phyloP scores from a whole-genome alignment of 2,113 vertebrate species.

The Thermophis baileyi region DNA sequence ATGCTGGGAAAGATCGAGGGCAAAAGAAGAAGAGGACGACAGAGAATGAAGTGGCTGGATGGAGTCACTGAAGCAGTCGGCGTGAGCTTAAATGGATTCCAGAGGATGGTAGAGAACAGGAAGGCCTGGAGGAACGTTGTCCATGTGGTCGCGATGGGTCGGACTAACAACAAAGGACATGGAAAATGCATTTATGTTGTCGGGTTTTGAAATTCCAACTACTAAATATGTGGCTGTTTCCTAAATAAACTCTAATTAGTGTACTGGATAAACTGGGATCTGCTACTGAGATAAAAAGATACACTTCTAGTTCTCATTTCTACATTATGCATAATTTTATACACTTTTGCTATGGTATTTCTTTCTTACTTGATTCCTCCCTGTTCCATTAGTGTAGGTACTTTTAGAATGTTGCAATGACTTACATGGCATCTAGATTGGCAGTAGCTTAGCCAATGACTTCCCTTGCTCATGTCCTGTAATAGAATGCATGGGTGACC shows the following conservation, averaged over 20 bases:
- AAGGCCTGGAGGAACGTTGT: too few relatives aligned
- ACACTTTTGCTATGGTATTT: neutral
- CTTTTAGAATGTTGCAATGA: neutral
- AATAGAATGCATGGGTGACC: too few relatives aligned
- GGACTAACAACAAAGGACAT: too few relatives aligned
- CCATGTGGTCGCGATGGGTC: too few relatives aligned
- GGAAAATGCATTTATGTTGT: too few relatives aligned
- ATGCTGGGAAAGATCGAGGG: too few relatives aligned
- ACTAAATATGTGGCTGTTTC: neutral
- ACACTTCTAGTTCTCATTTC: neutral
- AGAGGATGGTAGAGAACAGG: too few relatives aligned
- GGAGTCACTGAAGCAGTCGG: too few relatives aligned
- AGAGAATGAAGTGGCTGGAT: too few relatives aligned
- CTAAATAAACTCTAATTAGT: neutral
- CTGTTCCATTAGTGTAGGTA: neutral
- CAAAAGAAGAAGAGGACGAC: too few relatives aligned
- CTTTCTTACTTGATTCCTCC: neutral
- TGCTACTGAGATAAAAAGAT: neutral
- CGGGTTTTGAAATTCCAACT: neutral
- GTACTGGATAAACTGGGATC: neutral
- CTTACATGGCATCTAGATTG: neutral
- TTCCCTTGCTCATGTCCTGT: neutral
- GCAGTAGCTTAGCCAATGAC: accelerated
- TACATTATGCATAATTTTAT: neutral
- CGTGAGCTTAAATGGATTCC: too few relatives aligned